phyloP scores from a whole-genome alignment of 2,888 invertebrate genomes.

The Hirtodrosophila duncani region DNA sequence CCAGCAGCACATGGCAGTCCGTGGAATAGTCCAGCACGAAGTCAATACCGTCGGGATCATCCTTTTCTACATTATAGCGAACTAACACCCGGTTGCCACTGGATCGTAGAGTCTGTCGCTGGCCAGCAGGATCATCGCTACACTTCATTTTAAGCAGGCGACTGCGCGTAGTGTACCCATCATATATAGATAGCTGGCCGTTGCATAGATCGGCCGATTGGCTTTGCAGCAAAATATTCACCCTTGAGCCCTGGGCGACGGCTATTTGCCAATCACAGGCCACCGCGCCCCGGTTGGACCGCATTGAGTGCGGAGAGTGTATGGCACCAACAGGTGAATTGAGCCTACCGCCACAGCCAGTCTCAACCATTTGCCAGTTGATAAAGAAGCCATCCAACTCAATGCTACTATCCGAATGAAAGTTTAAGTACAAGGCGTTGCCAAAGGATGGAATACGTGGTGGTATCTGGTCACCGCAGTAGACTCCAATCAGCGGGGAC shows the following conservation, averaged over 20 bases:
- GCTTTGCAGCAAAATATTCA: slow-evolving; percentile 84
- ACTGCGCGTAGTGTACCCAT: slow-evolving; percentile 58
- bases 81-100: slow-evolving; percentile 65
- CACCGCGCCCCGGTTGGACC: slow-evolving; percentile 83
- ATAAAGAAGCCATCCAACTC: slow-evolving; percentile 85
- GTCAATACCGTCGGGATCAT: slow-evolving; percentile 33
- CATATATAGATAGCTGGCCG: slow-evolving; percentile 77
- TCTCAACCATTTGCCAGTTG: slow-evolving; percentile 82
- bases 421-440: slow-evolving; percentile 86
- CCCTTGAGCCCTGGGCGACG: slow-evolving; percentile 84
- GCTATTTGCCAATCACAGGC: slow-evolving; percentile 91
- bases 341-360: slow-evolving; percentile 90
- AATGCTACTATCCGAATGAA: slow-evolving; percentile 85
- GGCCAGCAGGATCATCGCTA: slow-evolving; percentile 6
- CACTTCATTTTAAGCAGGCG: slow-evolving; percentile 52
- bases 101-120: slow-evolving; percentile 36
- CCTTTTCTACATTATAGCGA: slow-evolving; percentile 52
- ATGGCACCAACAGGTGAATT: slow-evolving; percentile 86
- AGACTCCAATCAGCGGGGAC: slow-evolving; percentile 89
- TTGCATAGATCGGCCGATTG: slow-evolving; percentile 80
- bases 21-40: slow-evolving; percentile 69
- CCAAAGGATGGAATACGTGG: slow-evolving; percentile 85
- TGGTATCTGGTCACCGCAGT: slow-evolving; percentile 85
- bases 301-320: slow-evolving; percentile 88
- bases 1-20: slow-evolving; percentile 57